Conservation (phyloP, 2,113 vertebrate species). For the Arizona elegans region DNA sequence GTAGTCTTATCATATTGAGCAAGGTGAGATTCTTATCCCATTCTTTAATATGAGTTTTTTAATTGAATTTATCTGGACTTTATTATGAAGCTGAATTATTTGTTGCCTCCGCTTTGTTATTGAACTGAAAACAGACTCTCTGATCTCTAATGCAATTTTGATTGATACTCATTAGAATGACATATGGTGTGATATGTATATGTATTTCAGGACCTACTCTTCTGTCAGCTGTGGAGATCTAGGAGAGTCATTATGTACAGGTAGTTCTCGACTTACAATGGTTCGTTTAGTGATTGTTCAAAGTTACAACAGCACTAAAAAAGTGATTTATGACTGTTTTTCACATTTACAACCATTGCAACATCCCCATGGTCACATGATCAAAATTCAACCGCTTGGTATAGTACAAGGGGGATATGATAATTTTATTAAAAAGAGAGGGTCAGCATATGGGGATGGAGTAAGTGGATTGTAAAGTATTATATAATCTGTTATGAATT, state of each 20-base stretch:
- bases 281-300: not conserved
- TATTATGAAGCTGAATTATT: not conserved
- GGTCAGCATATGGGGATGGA: too few relatives aligned
- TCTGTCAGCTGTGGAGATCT: not conserved
- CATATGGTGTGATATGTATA: not conserved
- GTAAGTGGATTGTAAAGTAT: too few relatives aligned
- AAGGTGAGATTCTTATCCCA: not conserved
- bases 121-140: not conserved
- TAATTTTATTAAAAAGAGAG: too few relatives aligned
- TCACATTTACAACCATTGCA: not conserved
- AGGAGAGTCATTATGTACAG: not conserved
- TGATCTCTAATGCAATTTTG: not conserved
- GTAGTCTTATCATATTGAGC: not conserved
- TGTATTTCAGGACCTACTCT: not conserved
- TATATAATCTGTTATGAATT: too few relatives aligned
- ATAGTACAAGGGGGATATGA: too few relatives aligned
- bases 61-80: not conserved
- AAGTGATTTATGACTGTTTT: not conserved
- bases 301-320: not conserved
- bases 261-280: not conserved
- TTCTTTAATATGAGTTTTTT: not conserved
- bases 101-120: not conserved
- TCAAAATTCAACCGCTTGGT: not conserved
- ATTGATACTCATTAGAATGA: not conserved
- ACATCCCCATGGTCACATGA: not conserved